These are phyloP conservation scores for Drosophila chauvacae DNA, from an alignment of 1,140 invertebrate genomes.

Conservation along the genomic window DNA sequence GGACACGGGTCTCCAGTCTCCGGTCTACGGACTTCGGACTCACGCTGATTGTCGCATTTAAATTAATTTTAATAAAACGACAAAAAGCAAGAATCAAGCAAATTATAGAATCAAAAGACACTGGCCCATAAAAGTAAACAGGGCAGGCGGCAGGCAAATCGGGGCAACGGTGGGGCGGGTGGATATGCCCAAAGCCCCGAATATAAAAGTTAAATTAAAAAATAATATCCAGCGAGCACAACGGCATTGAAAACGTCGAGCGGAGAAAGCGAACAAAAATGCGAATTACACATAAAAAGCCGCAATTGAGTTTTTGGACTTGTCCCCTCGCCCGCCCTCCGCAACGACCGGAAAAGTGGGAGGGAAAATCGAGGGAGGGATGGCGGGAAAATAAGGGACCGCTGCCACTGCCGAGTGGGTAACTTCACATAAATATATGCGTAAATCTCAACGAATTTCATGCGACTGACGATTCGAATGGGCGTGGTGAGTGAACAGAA, in stretches of 20 bases:
- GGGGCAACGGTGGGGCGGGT: slow-evolving; percentile 10
- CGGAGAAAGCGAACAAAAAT: slow-evolving; percentile 51
- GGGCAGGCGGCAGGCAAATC: slow-evolving; percentile 13
- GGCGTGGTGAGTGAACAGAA: slow-evolving; percentile 33
- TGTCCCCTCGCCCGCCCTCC: not conserved
- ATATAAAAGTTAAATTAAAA: slow-evolving; percentile 82
- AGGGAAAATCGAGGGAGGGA: not conserved
- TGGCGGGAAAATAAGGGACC: not conserved
- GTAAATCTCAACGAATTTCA: slow-evolving; percentile 79
- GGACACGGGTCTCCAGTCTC: not conserved
- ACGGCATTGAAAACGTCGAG: slow-evolving; percentile 37
- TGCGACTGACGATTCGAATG: slow-evolving; percentile 42
- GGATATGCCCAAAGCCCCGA: slow-evolving; percentile 56
- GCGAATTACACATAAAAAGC: slow-evolving; percentile 80
- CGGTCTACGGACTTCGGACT: slow-evolving; percentile 1
- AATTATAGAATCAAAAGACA: slow-evolving; percentile 67
- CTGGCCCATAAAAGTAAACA: slow-evolving; percentile 71
- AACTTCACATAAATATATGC: slow-evolving; percentile 61
- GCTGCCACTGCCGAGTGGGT: slow-evolving; percentile 24
- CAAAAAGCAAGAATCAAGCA: slow-evolving; percentile 57
- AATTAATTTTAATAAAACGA: slow-evolving; percentile 78
- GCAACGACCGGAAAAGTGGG: slow-evolving; percentile 1
- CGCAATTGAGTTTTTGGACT: slow-evolving; percentile 79
- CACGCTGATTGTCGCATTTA: slow-evolving; percentile 65
- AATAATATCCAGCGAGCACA: slow-evolving; percentile 69